These are phyloP conservation scores for Conus betulinus DNA, from an alignment of 1,140 invertebrate species.

Conservation along the genomic window DNA sequence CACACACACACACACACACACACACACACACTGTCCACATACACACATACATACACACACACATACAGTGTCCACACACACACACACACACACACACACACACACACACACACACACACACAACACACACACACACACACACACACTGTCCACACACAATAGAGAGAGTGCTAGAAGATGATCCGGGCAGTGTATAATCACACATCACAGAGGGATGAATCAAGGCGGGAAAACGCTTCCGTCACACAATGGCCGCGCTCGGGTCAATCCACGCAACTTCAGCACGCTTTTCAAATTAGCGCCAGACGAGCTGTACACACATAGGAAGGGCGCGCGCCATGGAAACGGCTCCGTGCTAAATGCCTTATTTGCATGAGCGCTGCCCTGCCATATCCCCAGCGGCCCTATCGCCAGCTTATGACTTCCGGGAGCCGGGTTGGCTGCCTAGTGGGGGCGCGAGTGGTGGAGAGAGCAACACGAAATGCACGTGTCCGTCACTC, in stretches of 20 bases:
- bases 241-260: not conserved
- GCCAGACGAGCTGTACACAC: not conserved
- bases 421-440: not conserved
- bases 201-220: not conserved
- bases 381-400: constrained; percentile 9
- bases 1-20: no score
- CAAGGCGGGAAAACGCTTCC: constrained; percentile 5
- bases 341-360: not conserved
- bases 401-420: constrained; percentile 5
- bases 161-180: not conserved
- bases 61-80: no score
- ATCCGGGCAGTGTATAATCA: not conserved
- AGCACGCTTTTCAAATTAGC: constrained; percentile 10
- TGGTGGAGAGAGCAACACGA: not conserved
- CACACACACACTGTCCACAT: no score
- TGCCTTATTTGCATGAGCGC: constrained; percentile 2
- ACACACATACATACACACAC: no score
- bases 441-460: not conserved
- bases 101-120: no score
- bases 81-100: no score
- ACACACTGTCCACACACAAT: no score
- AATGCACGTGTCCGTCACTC: constrained; percentile 2
- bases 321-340: not conserved
- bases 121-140: no score
- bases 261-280: not conserved